Conservation (phyloP, 2,888 invertebrate species). For the Nipponacmea schrenckii region DNA sequence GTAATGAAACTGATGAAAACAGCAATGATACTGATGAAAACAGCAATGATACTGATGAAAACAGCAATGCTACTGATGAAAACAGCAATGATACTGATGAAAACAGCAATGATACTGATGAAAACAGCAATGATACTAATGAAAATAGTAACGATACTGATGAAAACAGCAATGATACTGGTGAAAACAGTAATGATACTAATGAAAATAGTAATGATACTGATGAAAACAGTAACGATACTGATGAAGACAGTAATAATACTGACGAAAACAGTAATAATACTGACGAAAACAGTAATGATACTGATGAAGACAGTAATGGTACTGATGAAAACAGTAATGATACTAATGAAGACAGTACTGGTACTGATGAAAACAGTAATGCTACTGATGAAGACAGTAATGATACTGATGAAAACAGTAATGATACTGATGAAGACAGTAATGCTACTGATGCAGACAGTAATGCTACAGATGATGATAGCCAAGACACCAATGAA, state of each 20-base stretch:
- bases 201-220: too few relatives aligned
- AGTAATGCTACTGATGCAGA: neutral
- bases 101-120: neutral
- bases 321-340: neutral
- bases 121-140: neutral
- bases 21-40: neutral
- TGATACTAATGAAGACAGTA: conserved; percentile 7
- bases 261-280: neutral
- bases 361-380: neutral
- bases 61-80: neutral
- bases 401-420: neutral
- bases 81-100: neutral
- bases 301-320: neutral
- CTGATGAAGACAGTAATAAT: neutral
- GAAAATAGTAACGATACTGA: neutral
- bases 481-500: neutral
- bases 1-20: neutral
- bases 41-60: neutral
- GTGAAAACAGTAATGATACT: neutral
- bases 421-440: neutral
- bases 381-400: neutral
- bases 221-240: neutral
- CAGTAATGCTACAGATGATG: neutral
- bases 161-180: neutral
- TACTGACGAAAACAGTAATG: neutral